Evolutionary conservation across 2,888 invertebrate genomes (phyloP).

Genomic region (Xanthostigma xanthostigma): DNA sequence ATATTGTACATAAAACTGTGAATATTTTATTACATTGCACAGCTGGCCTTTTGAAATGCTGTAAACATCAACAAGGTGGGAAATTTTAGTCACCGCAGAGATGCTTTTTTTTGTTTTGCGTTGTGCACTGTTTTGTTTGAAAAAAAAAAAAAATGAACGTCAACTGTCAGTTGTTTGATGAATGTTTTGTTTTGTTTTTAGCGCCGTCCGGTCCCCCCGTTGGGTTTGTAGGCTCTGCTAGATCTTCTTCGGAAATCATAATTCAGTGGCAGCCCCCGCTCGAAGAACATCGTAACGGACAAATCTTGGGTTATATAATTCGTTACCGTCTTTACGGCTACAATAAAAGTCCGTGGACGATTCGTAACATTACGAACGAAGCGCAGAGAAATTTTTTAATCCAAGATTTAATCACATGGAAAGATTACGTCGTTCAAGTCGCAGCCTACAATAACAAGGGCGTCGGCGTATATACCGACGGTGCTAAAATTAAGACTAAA

Average conservation of each 20-base stretch:
- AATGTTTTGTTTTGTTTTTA: conserved; percentile 25
- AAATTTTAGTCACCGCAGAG: too few species aligned
- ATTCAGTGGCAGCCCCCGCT: conserved; percentile 94
- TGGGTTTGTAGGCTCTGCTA: conserved; percentile 86
- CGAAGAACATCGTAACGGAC: conserved; percentile 89
- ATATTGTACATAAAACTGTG: background rate
- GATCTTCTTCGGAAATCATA: conserved; percentile 89
- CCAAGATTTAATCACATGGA: conserved; percentile 91
- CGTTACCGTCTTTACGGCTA: conserved; percentile 85
- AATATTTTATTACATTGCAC: conserved; percentile 15
- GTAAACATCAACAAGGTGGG: conserved; percentile 32
- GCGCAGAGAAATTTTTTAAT: conserved; percentile 82
- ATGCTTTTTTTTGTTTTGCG: too few species aligned
- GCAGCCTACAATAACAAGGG: conserved; percentile 96
- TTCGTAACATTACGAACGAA: conserved; percentile 84
- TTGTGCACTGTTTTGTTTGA: too few species aligned
- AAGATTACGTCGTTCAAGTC: conserved; percentile 91
- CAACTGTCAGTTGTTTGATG: too few species aligned
- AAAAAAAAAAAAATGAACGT: too few species aligned
- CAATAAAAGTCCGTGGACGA: conserved; percentile 82
- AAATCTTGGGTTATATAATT: conserved; percentile 84
- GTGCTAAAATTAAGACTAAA: conserved; percentile 84
- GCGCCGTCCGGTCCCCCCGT: conserved; percentile 93
- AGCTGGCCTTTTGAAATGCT: conserved; percentile 39
- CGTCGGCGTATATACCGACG: conserved; percentile 80